Conservation (phyloP, 2,888 invertebrate species). For the Prosapia bicincta region DNA sequence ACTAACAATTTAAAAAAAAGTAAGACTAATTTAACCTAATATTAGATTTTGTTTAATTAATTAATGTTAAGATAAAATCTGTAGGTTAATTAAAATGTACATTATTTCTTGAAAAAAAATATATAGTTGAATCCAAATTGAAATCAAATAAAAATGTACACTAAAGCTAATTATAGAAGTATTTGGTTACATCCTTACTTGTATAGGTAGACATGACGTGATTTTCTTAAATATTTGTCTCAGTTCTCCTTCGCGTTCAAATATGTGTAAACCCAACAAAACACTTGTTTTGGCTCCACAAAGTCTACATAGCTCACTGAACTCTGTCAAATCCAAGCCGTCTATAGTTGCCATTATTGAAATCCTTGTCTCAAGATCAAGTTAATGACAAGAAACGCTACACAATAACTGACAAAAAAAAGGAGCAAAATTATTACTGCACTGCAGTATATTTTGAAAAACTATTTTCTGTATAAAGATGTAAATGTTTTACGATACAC, state of each 20-base stretch:
- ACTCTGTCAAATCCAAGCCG: slow-evolving; percentile 31
- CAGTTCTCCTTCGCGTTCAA: slow-evolving; percentile 50
- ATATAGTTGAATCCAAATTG: too few species aligned
- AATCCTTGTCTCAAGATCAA: neutral
- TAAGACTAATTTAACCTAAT: too few species aligned
- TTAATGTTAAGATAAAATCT: too few species aligned
- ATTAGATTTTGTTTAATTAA: too few species aligned
- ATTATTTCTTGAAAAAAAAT: too few species aligned
- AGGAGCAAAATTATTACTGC: neutral
- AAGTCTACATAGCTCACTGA: slow-evolving; percentile 47
- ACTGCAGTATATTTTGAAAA: neutral
- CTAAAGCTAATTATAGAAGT: neutral
- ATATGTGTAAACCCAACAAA: slow-evolving; percentile 48
- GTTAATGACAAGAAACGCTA: neutral
- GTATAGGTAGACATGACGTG: slow-evolving; percentile 54
- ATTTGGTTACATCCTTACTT: slow-evolving; percentile 46
- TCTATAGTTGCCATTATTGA: neutral
- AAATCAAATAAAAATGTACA: too few species aligned
- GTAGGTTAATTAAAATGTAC: too few species aligned
- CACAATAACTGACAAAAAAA: neutral
- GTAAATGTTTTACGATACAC: too few species aligned
- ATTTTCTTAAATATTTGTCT: slow-evolving; percentile 57
- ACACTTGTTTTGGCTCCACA: slow-evolving; percentile 48
- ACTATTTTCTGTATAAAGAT: neutral
- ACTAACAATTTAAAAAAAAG: too few species aligned